These are phyloP conservation scores for Stenchaetothrips biformis DNA, from an alignment of 2,888 invertebrate species.

Conservation along the genomic window DNA sequence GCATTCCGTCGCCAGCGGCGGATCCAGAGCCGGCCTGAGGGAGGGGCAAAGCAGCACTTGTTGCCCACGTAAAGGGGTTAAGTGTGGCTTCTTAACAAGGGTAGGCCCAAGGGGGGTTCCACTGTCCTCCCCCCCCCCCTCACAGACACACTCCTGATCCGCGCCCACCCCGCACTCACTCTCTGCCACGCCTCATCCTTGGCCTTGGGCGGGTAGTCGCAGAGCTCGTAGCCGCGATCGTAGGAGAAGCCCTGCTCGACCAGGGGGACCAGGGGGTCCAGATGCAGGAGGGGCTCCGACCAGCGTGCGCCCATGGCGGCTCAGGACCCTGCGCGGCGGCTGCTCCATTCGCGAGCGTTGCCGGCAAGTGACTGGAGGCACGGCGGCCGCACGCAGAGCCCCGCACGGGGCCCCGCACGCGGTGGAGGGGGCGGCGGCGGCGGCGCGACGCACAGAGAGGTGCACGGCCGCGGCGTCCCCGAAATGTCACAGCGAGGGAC, in stretches of 20 bases:
- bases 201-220: conserved; percentile 17
- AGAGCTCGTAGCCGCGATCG: background rate
- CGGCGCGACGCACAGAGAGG: background rate
- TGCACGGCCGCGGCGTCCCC: background rate
- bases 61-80: too few species aligned
- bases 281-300: background rate
- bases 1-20: too few species aligned
- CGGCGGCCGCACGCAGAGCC: background rate
- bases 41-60: too few species aligned
- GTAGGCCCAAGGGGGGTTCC: too few species aligned
- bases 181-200: conserved; percentile 15
- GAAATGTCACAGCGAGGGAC: too few species aligned
- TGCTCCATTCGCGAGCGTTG: conserved; percentile 11
- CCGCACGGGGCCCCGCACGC: background rate
- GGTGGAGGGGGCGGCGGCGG: background rate
- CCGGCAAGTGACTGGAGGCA: background rate
- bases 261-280: conserved; percentile 8
- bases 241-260: conserved; percentile 4
- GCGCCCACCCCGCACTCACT: background rate
- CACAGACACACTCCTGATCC: background rate
- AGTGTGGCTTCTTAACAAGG: too few species aligned
- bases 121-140: background rate
- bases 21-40: too few species aligned
- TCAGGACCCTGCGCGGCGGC: too few species aligned
- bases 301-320: background rate